Base-by-base conservation (phyloP, 2,888 invertebrate species). In the Clivina fossor region DNA sequence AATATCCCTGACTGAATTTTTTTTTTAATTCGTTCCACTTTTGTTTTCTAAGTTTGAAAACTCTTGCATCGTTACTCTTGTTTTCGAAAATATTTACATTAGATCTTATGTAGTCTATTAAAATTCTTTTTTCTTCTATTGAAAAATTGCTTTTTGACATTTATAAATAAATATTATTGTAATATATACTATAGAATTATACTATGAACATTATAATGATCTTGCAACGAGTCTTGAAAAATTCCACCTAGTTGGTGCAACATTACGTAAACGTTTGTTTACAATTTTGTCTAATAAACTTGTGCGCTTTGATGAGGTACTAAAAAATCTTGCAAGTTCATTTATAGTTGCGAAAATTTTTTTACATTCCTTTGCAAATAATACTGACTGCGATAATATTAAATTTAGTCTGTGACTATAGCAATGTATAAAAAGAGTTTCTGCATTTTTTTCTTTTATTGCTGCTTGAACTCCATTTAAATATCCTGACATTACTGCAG, bases 401-500 rank as follows among this genome's bases (percentile, higher is more conserved):
- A 11, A 44, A 56, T 47, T 56, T 40, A 15, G 33, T 33, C 58
- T 59, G 50, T 62, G 60, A 3, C 58, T 53, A 47, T 60, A 60
- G 48, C 62, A 62, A 35, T 63, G 63, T 4, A 61, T 58, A 35
- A 58, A 62, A 32, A 46, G 16, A 13, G 62, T 62, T 22, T 43
- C 18, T 5, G 51, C 59, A 50, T 54, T 59, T n/a, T 32, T 35
- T 43, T 61, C 56, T 56, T 56, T 56, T n/a, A 65, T 55, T 60
- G 60, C 59, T 19, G 47, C 56, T 59, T 66, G 65, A 9, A 66
- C 57, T 15, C 64, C 64, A 35, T 59, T 59, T 47, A 33, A 32
- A 18, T 58, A 50, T 22, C 61, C 61, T 15, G 59, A 49, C 58
- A 61, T 63, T 4, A 63, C 59, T 7, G 60, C 44, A n/a, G 59